Conservation (phyloP, 2,888 invertebrate species). For the Harpagoxenus sublaevis region DNA sequence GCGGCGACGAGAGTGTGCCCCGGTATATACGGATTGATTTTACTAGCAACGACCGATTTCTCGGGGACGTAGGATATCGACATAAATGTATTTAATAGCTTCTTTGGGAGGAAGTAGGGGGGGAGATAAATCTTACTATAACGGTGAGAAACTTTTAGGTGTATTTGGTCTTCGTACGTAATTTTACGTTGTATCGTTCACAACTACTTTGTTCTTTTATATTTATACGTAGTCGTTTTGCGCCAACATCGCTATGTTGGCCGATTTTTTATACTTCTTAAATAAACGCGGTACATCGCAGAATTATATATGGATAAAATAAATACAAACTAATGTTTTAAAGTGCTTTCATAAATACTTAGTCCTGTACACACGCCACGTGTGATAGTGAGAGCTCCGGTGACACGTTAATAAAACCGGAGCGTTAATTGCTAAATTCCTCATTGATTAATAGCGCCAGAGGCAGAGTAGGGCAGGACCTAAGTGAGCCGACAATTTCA, state of each 20-base stretch:
- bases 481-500: constrained; percentile 66
- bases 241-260: neutral
- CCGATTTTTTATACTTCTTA: neutral
- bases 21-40: constrained; percentile 10
- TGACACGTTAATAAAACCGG: constrained; percentile 72
- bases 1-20: constrained; percentile 8
- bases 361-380: neutral
- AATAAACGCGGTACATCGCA: neutral
- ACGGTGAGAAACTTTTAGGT: neutral
- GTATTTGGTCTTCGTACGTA: neutral
- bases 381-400: neutral
- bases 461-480: constrained; percentile 39
- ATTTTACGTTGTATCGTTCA: neutral
- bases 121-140: constrained; percentile 20
- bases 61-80: neutral
- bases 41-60: constrained; percentile 22
- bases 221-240: neutral
- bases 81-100: constrained; percentile 22
- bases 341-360: neutral
- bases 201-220: neutral
- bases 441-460: constrained; percentile 71
- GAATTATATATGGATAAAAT: neutral
- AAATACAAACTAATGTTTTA: neutral
- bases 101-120: neutral
- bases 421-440: constrained; percentile 73